Percentiles rank a stretch among this genome's conserved stretches.
phyloP scores from a whole-genome alignment of 2,797 vertebrate genomes.

The Myotis planiceps region DNA sequence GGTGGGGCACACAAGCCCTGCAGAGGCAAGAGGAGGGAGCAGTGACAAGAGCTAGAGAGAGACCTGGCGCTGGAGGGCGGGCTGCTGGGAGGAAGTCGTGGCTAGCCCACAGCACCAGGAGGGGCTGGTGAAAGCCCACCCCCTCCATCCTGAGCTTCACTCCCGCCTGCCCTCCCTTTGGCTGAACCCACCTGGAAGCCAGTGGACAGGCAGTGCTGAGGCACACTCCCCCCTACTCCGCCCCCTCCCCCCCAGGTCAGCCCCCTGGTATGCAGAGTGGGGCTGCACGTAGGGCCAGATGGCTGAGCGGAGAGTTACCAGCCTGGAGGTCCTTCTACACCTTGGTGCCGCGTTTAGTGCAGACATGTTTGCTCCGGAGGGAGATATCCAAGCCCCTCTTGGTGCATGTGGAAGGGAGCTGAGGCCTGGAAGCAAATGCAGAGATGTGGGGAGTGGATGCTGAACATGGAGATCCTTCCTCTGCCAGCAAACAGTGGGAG shows the following conservation, averaged over 20 bases:
- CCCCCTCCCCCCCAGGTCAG: no score
- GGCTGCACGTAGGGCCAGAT: not conserved
- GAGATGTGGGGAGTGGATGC: accelerated
- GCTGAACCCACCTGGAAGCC: not conserved
- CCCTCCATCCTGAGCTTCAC: not conserved
- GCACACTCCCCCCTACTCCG: accelerated
- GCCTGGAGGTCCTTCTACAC: not conserved
- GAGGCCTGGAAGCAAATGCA: not conserved
- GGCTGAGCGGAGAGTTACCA: not conserved
- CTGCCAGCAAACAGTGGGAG: not conserved
- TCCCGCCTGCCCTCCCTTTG: not conserved
- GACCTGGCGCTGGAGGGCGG: not conserved
- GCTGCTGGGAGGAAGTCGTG: not conserved
- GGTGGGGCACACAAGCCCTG: not conserved
- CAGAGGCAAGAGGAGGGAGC: not conserved
- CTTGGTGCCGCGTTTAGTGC: not conserved
- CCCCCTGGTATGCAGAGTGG: not conserved
- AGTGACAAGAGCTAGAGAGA: not conserved
- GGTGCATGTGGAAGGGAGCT: not conserved
- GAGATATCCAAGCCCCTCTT: not conserved
- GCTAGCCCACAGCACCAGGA: not conserved
- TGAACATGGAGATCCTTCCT: not conserved
- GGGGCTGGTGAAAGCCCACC: no score
- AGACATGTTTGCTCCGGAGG: not conserved
- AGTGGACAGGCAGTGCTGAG: not conserved